Percentiles rank a stretch among this genome's conserved stretches.
These are phyloP conservation scores for Dendrocincla fuliginosa DNA, from an alignment of 2,797 vertebrate species.

Conservation along the genomic window DNA sequence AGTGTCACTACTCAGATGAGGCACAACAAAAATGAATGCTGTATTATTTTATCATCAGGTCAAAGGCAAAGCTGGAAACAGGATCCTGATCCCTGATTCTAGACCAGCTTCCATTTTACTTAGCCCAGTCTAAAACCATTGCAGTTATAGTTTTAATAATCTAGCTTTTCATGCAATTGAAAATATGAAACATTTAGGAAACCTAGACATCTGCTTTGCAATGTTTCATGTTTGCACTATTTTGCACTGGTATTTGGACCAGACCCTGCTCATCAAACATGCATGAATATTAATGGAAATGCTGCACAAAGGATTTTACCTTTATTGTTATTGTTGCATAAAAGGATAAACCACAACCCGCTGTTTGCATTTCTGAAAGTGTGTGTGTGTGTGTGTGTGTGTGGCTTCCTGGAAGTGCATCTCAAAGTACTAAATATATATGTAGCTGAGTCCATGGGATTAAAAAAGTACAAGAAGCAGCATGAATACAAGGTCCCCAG, in stretches of 20 bases:
- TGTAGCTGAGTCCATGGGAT: not conserved
- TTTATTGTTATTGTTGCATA: not conserved
- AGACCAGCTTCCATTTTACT: not conserved
- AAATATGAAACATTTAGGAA: not conserved
- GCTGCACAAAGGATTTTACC: not conserved
- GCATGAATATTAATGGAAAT: not conserved
- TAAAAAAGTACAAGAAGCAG: not conserved
- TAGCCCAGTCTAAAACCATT: not conserved
- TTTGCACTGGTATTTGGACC: not conserved
- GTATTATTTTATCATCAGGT: not conserved
- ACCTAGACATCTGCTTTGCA: not conserved
- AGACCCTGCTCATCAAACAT: not conserved
- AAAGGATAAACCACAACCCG: not conserved
- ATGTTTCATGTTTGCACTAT: not conserved
- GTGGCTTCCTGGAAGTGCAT: not conserved
- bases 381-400: not conserved
- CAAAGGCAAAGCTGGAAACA: not conserved
- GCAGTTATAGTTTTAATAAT: not conserved
- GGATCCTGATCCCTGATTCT: not conserved
- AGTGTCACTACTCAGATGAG: not conserved
- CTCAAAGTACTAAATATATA: not conserved
- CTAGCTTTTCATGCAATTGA: not conserved
- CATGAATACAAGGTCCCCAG: not conserved
- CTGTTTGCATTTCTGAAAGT: not conserved
- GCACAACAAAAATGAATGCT: not conserved